These are phyloP conservation scores for Sarcophilus harrisii DNA, from an alignment of 2,797 vertebrate genomes.

Conservation along the genomic window DNA sequence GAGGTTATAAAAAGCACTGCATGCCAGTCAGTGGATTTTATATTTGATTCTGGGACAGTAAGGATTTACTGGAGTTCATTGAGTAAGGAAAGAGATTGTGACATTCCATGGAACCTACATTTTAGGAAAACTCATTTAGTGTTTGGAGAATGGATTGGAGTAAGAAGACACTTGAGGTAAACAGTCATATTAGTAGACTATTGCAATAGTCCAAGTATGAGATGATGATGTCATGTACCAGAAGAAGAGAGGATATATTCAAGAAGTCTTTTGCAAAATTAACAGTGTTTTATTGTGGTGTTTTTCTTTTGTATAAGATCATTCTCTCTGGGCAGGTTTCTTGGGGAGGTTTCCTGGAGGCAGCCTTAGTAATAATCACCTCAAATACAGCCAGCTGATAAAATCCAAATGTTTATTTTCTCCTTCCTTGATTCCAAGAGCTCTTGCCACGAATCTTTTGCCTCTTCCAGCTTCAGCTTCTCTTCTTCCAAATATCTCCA, in stretches of 20 bases:
- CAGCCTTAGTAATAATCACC: too few relatives aligned
- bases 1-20: too few relatives aligned
- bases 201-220: neutral
- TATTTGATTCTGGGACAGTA: neutral
- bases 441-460: too few relatives aligned
- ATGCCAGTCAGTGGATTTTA: neutral
- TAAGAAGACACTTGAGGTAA: neutral
- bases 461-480: too few relatives aligned
- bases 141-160: neutral
- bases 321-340: too few relatives aligned
- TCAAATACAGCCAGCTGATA: too few relatives aligned
- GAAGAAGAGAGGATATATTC: neutral
- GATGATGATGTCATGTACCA: neutral
- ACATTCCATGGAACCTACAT: neutral
- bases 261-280: neutral
- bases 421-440: too few relatives aligned
- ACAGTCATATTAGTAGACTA: neutral
- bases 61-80: neutral
- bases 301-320: too few relatives aligned
- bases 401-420: too few relatives aligned
- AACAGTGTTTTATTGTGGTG: neutral
- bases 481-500: too few relatives aligned
- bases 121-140: neutral
- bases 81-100: neutral
- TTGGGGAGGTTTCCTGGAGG: too few relatives aligned